Conservation (phyloP, 2,797 vertebrate species). For the Gouania willdenowi region DNA sequence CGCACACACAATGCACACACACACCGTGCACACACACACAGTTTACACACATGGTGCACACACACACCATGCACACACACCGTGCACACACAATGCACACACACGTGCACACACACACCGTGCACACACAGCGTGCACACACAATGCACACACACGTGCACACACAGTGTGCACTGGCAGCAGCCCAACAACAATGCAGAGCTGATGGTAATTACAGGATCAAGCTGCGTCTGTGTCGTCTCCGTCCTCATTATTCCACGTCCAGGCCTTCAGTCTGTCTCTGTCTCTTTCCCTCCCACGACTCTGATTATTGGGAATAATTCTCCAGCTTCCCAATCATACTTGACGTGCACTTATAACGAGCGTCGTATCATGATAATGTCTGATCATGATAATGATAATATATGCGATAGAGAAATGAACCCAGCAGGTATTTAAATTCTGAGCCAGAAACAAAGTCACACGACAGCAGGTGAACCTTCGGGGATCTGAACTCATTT, state of each 20-base stretch:
- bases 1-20: no score
- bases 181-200: slow-evolving; percentile 41
- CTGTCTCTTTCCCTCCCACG: slow-evolving; percentile 6
- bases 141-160: slow-evolving; percentile 10
- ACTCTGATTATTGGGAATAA: slow-evolving; percentile 11
- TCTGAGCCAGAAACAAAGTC: slow-evolving; percentile 56
- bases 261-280: slow-evolving; percentile 9
- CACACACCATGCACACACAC: no score
- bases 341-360: background rate
- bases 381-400: slow-evolving; percentile 22
- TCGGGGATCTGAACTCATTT: slow-evolving; percentile 62
- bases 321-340: background rate
- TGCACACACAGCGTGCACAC: background rate
- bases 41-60: no score
- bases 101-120: slow-evolving; percentile 6
- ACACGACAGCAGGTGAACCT: slow-evolving; percentile 61
- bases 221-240: slow-evolving; percentile 44
- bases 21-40: no score
- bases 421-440: slow-evolving; percentile 23
- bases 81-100: no score
- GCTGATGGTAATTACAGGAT: slow-evolving; percentile 64
- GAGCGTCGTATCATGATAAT: no score
- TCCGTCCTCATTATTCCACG: slow-evolving; percentile 46
- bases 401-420: slow-evolving; percentile 33
- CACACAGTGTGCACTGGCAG: slow-evolving; percentile 49